Conservation (phyloP, 1,140 invertebrate species). For the Drosophila obscura region DNA sequence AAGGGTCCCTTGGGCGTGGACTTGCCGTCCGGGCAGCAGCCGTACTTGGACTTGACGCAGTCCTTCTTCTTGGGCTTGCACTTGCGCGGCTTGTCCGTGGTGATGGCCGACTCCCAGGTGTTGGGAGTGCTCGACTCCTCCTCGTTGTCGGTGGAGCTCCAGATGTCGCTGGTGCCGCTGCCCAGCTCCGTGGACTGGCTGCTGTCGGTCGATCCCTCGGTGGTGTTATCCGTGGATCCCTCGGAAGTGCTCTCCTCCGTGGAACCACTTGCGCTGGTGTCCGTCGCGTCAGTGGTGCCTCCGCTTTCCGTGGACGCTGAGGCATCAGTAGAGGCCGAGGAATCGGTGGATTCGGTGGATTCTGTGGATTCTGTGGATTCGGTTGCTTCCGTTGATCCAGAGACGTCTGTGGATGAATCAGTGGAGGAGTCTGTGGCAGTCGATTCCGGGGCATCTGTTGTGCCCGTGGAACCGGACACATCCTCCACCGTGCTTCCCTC, state of each 20-base stretch:
- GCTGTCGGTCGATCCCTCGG: slow-evolving; percentile 50
- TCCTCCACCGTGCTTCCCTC: slow-evolving; percentile 52
- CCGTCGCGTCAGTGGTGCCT: slow-evolving; percentile 44
- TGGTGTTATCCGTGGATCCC: slow-evolving; percentile 44
- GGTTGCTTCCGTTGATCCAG: slow-evolving; percentile 31
- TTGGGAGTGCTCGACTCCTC: slow-evolving; percentile 81
- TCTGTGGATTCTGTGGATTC: slow-evolving; percentile 39
- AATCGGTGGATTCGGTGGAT: slow-evolving; percentile 46
- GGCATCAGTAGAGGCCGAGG: slow-evolving; percentile 33
- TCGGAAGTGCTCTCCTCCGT: slow-evolving; percentile 41
- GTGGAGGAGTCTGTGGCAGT: slow-evolving; percentile 25
- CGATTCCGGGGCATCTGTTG: slow-evolving; percentile 47
- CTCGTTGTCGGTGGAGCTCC: slow-evolving; percentile 72
- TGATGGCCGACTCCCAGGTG: slow-evolving; percentile 84
- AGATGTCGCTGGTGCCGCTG: slow-evolving; percentile 80
- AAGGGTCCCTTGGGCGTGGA: slow-evolving; percentile 94
- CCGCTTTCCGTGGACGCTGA: slow-evolving; percentile 48
- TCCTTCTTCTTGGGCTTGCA: slow-evolving; percentile 87
- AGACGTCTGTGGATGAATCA: slow-evolving; percentile 33
- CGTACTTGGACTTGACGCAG: slow-evolving; percentile 90
- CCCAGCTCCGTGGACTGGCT: slow-evolving; percentile 61
- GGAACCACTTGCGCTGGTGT: slow-evolving; percentile 27
- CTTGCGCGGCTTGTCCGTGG: slow-evolving; percentile 85
- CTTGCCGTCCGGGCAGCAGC: slow-evolving; percentile 95
- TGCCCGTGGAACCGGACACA: slow-evolving; percentile 36